A percentile compares a stretch with the other conserved stretches of the same genome.
phyloP scores from a whole-genome alignment of 2,113 vertebrate species.

The Oncorhynchus tshawytscha region DNA sequence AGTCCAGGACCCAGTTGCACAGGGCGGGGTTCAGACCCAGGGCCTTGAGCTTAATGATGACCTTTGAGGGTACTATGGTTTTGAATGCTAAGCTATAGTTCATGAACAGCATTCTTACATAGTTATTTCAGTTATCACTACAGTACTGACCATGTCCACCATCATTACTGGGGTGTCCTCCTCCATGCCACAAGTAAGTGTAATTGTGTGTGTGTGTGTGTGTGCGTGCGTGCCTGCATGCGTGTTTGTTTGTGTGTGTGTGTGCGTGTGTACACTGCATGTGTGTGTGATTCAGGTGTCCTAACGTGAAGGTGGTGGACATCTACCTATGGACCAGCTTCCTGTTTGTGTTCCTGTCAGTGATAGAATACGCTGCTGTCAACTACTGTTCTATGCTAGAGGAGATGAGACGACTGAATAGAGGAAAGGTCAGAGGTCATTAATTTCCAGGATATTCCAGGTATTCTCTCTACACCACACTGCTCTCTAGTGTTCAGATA shows the following conservation, averaged over 20 bases:
- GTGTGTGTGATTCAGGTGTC: slow-evolving; percentile 70
- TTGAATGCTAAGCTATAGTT: too few relatives aligned
- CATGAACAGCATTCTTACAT: too few relatives aligned
- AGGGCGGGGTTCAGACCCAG: too few relatives aligned
- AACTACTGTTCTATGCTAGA: slow-evolving; percentile 90
- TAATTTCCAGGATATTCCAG: neutral
- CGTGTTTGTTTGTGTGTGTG: neutral
- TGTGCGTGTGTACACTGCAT: neutral
- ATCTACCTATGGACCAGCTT: slow-evolving; percentile 92
- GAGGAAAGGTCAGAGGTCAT: slow-evolving; percentile 42
- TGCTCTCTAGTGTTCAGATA: neutral
- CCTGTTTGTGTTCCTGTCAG: slow-evolving; percentile 89
- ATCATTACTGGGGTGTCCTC: slow-evolving; percentile 87
- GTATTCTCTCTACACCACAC: neutral
- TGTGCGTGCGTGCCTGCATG: neutral
- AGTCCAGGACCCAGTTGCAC: too few relatives aligned
- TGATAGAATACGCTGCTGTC: slow-evolving; percentile 86
- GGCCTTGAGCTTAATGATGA: too few relatives aligned
- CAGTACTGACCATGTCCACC: slow-evolving; percentile 90
- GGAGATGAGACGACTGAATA: slow-evolving; percentile 79
- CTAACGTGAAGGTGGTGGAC: slow-evolving; percentile 87
- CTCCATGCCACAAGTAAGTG: slow-evolving; percentile 83
- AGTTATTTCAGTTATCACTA: slow-evolving; percentile 81
- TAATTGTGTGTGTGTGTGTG: slow-evolving; percentile 7
- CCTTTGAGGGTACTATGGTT: too few relatives aligned